Evolutionary conservation across 2,888 invertebrate species (phyloP).

Genomic region (Ennomos quercinarius): DNA sequence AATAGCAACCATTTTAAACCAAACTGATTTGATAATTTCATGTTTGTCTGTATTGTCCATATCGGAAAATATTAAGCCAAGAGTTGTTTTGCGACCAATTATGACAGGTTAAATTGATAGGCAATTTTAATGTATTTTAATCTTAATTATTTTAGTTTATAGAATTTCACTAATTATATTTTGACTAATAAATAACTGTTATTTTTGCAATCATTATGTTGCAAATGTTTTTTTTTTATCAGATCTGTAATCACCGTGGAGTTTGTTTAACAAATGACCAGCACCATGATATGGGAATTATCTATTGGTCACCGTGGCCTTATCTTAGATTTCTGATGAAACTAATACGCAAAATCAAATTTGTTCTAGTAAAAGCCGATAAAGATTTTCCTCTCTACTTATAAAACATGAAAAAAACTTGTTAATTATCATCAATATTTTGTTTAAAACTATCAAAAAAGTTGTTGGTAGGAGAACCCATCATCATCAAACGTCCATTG

Average conservation of each 20-base stretch:
- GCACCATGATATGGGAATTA: neutral
- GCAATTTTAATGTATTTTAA: neutral
- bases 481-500: no score
- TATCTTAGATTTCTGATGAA: neutral
- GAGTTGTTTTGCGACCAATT: no score
- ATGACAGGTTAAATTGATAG: no score
- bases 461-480: no score
- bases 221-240: no score
- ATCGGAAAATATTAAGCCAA: neutral
- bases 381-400: no score
- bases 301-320: neutral
- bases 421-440: no score
- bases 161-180: constrained; percentile 2
- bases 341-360: neutral
- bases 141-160: neutral
- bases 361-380: neutral
- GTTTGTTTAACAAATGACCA: constrained; percentile 20
- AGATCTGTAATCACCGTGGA: constrained; percentile 10
- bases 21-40: constrained; percentile 32
- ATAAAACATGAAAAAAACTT: no score
- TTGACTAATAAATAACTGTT: neutral
- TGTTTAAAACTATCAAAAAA: no score
- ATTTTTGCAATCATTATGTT: no score
- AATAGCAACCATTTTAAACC: constrained; percentile 44
- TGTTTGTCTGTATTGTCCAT: constrained; percentile 29